Evolutionary conservation across 2,797 vertebrate genomes (phyloP).

Genomic region (Thamnophis elegans): DNA sequence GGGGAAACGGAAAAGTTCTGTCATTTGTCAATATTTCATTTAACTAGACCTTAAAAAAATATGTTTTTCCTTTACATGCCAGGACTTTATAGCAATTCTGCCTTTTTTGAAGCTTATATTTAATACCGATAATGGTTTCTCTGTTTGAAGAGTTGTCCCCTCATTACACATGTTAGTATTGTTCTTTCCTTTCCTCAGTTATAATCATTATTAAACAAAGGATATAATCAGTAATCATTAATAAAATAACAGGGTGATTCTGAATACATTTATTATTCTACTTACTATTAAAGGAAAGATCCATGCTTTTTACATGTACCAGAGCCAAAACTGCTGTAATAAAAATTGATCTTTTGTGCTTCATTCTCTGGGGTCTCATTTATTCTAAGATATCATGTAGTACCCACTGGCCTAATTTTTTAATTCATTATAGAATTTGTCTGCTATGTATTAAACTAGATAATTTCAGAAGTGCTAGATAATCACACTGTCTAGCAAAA

Average conservation of each 20-base stretch:
- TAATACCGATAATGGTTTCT: not conserved
- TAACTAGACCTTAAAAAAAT: not conserved
- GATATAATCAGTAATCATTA: constrained; percentile 21
- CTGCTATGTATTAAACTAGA: constrained; percentile 21
- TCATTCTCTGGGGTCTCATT: constrained; percentile 44
- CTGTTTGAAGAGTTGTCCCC: not conserved
- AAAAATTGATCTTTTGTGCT: constrained; percentile 32
- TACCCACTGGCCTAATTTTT: constrained; percentile 6
- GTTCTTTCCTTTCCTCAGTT: not conserved
- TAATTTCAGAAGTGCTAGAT: constrained; percentile 31
- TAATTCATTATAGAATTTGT: constrained; percentile 37
- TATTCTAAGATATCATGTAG: constrained; percentile 40
- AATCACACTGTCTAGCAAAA: constrained; percentile 20
- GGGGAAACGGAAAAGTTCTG: not conserved
- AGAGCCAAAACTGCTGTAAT: constrained; percentile 37
- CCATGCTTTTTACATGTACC: not conserved
- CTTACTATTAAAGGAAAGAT: constrained; percentile 38
- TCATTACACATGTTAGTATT: not conserved
- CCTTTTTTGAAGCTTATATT: not conserved
- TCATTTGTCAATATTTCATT: not conserved
- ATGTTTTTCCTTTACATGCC: not conserved
- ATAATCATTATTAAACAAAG: constrained; percentile 12
- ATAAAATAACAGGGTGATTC: constrained; percentile 11
- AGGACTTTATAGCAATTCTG: not conserved
- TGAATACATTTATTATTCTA: constrained; percentile 29